These are phyloP conservation scores for Pagrus major DNA, from an alignment of 2,113 vertebrate species.

Conservation along the genomic window DNA sequence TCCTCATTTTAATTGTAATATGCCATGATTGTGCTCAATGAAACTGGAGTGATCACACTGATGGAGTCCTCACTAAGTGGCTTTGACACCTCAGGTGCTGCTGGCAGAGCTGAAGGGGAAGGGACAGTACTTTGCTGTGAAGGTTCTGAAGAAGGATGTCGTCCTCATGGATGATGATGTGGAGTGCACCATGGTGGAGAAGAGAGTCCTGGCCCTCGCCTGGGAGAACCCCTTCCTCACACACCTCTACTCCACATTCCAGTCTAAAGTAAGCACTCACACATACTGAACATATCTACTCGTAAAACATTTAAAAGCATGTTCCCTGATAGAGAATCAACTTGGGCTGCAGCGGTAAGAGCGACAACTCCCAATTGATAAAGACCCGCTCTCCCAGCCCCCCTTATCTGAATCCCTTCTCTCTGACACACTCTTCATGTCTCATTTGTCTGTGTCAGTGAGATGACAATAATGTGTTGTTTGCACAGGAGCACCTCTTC, in stretches of 20 bases:
- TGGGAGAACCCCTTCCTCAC: constrained; percentile 98
- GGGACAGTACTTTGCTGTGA: constrained; percentile 92
- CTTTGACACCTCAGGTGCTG: constrained; percentile 86
- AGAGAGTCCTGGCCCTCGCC: constrained; percentile 94
- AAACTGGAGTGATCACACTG: constrained; percentile 3
- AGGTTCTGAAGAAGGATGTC: constrained; percentile 96
- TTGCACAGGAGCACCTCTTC: constrained; percentile 94
- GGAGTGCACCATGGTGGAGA: constrained; percentile 99
- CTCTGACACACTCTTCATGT: not conserved
- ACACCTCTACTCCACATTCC: constrained; percentile 95
- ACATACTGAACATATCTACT: not conserved
- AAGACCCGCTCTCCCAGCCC: not conserved
- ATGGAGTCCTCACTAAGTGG: constrained; percentile 13
- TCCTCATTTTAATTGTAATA: not conserved
- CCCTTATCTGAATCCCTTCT: constrained; percentile 3
- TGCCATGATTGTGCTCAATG: not conserved
- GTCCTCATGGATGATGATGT: constrained; percentile 98
- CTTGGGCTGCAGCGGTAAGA: constrained; percentile 53
- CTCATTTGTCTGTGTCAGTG: constrained; percentile 8
- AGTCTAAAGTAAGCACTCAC: constrained; percentile 89
- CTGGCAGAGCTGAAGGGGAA: constrained; percentile 93
- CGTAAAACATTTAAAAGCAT: not conserved
- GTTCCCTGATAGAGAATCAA: constrained; percentile 64
- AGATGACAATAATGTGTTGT: constrained; percentile 49
- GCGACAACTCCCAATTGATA: constrained; percentile 53